Evolutionary conservation across 1,140 invertebrate genomes (phyloP).

Genomic region (Penaeus vannamei): DNA sequence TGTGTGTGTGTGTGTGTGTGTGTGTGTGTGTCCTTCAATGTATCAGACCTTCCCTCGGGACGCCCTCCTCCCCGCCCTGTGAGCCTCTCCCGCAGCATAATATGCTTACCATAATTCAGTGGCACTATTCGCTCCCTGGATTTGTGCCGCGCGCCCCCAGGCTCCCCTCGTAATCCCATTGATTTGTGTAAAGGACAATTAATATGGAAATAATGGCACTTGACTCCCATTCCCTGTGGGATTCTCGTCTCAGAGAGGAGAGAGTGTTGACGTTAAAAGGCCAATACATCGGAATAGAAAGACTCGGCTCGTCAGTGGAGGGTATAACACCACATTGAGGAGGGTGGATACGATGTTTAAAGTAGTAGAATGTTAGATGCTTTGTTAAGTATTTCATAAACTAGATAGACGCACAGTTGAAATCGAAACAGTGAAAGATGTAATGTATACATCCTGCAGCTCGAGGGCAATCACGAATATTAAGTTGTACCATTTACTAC

Average conservation of each 20-base stretch:
- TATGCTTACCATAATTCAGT: background rate
- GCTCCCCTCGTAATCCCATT: slow-evolving; percentile 58
- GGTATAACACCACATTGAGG: background rate
- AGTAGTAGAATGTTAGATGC: no score
- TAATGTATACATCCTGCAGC: no score
- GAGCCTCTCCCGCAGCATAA: background rate
- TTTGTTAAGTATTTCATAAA: no score
- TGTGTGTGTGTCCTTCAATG: no score
- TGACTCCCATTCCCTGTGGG: slow-evolving; percentile 49
- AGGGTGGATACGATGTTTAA: background rate
- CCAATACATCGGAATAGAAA: background rate
- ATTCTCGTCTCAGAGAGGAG: background rate
- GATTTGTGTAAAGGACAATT: slow-evolving; percentile 63
- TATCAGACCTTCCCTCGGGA: background rate
- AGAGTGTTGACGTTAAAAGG: no score
- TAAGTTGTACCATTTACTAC: no score
- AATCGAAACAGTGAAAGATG: no score
- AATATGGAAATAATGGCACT: slow-evolving; percentile 67
- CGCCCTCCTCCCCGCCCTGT: background rate
- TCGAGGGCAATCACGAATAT: no score
- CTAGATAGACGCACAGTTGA: no score
- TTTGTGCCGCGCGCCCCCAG: background rate
- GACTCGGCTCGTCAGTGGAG: background rate
- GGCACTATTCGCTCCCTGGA: slow-evolving; percentile 3
- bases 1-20: no score